Conservation (phyloP, 2,797 vertebrate genomes). For the Heliangelus exortis region DNA sequence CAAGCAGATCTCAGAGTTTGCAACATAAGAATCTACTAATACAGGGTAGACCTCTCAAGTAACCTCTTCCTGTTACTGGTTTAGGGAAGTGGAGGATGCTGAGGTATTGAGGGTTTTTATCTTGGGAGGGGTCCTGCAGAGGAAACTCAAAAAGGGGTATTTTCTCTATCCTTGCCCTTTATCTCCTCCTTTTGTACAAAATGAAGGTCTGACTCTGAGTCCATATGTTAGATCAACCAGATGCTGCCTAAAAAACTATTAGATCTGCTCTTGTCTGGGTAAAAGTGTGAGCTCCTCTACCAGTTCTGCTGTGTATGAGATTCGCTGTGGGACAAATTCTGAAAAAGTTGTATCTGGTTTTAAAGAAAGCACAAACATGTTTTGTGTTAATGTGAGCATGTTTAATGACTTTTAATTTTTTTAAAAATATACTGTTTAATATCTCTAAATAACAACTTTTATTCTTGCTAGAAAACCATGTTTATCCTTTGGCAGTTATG, state of each 20-base stretch:
- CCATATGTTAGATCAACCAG: not conserved
- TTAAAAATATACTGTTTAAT: not conserved
- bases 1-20: not conserved
- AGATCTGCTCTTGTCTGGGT: not conserved
- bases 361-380: not conserved
- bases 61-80: not conserved
- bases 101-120: not conserved
- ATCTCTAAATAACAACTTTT: not conserved
- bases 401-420: not conserved
- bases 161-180: not conserved
- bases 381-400: not conserved
- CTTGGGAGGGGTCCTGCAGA: not conserved
- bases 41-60: not conserved
- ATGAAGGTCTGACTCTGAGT: not conserved
- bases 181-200: not conserved
- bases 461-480: not conserved
- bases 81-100: not conserved
- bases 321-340: not conserved
- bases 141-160: not conserved
- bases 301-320: not conserved
- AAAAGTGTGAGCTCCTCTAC: not conserved
- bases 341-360: not conserved
- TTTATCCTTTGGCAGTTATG: not conserved
- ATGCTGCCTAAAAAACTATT: not conserved
- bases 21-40: not conserved